Evolutionary conservation across 2,113 vertebrate species (phyloP), one percentile per base, ranked within the genome.

Genomic region (Prochilodus magdalenae): DNA sequence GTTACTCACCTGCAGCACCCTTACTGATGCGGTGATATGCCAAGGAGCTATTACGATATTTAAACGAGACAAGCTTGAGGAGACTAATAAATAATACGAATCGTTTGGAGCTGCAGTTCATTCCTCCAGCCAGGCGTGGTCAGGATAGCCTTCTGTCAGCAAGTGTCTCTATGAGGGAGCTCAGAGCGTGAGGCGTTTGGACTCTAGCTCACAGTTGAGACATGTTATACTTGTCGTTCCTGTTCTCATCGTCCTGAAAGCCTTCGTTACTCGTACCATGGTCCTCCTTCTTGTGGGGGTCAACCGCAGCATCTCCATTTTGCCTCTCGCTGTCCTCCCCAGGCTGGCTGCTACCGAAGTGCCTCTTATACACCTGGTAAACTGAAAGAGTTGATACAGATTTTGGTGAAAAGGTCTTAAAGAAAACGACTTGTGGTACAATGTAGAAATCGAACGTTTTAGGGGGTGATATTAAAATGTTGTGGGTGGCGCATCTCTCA

Each of bases 291-390:
- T 88, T 15, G 57, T 87, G 93, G 4, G 75, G 49, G 0, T 69
- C 80, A 0, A 33, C 60, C 0, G 83, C 86, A n/a, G 29, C 78
- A 7, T 78, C 88, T 40, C 88, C 81, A 0, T 90, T 18, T 13
- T 91, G 74, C 0, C 22, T 29, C 0, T 92, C 89, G 0, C 55
- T 47, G 82, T 90, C 90, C 7, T 53, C 18, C 2, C 84, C 83
- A 13, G 20, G 8, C 0, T 36, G 75, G 20, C 79, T 84, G 75
- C 86, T 66, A 1, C 49, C 1, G 0, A 0, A 49, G 0, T 0
- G 0, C 67, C 69, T 93, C 91, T 90, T 96, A 59, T 96, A 94
- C 2, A 49, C 0, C 71, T 91, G 86, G 79, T 97, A 98, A 0
- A 20, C 98, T 99, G 86, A 90, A 89, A 85, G 0, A 49, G 79